A percentile compares a stretch with the other conserved stretches of the same genome.
Evolutionary conservation across 2,113 vertebrate genomes (phyloP).

Genomic region (Chlamydotis undulata): DNA sequence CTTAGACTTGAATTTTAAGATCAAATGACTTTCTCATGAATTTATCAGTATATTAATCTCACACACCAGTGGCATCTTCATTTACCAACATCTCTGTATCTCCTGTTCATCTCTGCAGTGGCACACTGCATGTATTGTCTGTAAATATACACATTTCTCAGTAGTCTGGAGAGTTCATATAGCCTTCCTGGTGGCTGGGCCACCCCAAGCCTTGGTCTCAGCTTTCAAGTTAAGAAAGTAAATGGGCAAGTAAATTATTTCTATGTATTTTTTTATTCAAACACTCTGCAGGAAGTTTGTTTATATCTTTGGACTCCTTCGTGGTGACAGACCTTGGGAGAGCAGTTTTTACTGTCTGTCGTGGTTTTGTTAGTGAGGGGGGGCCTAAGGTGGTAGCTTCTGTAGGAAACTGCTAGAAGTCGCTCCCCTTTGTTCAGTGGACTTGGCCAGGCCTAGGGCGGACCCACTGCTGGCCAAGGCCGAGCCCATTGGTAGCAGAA

Average conservation of each 20-base stretch:
- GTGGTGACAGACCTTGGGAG: not conserved
- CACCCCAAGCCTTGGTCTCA: not conserved
- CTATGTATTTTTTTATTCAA: not conserved
- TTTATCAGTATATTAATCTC: not conserved
- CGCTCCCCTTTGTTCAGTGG: too few species aligned
- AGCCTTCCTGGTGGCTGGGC: not conserved
- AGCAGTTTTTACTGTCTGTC: not conserved
- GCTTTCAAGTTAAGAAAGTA: not conserved
- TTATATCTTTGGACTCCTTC: not conserved
- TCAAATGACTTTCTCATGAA: not conserved
- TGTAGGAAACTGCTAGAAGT: too few species aligned
- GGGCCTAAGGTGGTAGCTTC: too few species aligned
- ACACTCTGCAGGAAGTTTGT: not conserved
- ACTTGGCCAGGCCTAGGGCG: too few species aligned
- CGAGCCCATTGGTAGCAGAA: too few species aligned
- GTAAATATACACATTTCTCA: not conserved
- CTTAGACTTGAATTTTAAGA: conserved; percentile 26
- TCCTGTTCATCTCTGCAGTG: not conserved
- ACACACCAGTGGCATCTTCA: not conserved
- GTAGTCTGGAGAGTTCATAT: not conserved
- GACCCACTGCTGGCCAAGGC: too few species aligned
- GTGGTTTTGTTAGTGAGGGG: too few species aligned
- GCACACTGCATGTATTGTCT: not conserved
- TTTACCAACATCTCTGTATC: not conserved
- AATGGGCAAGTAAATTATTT: not conserved